Evolutionary conservation across 2,888 invertebrate species (phyloP).

Genomic region (Aphrophora alni): DNA sequence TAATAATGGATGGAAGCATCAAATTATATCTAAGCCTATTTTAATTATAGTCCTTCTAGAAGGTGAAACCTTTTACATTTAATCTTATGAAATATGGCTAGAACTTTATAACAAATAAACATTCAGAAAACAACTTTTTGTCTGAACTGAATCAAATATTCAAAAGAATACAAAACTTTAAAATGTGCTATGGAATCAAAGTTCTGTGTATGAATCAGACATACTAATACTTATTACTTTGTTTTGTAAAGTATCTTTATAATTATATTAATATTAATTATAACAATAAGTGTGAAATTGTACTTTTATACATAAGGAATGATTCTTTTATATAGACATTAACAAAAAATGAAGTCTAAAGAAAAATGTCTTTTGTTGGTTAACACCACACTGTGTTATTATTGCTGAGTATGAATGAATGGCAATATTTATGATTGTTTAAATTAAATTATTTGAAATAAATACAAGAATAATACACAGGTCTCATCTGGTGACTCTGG

Average conservation of each 20-base stretch:
- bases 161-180: neutral
- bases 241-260: neutral
- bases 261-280: neutral
- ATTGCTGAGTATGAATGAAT: neutral
- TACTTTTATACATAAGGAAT: neutral
- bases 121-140: neutral
- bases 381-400: neutral
- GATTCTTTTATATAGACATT: neutral
- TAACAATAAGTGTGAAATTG: neutral
- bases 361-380: neutral
- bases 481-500: neutral
- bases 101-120: neutral
- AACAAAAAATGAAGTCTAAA: neutral
- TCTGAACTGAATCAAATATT: neutral
- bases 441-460: neutral
- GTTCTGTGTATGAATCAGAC: neutral
- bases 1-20: neutral
- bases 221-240: neutral
- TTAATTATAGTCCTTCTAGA: neutral
- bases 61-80: neutral
- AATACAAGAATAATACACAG: neutral
- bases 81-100: neutral
- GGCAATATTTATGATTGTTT: neutral
- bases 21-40: neutral
- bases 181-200: neutral